Evolutionary conservation across 2,113 vertebrate species (phyloP), one percentile per base, ranked within the genome.

Genomic region (Thymallus thymallus): DNA sequence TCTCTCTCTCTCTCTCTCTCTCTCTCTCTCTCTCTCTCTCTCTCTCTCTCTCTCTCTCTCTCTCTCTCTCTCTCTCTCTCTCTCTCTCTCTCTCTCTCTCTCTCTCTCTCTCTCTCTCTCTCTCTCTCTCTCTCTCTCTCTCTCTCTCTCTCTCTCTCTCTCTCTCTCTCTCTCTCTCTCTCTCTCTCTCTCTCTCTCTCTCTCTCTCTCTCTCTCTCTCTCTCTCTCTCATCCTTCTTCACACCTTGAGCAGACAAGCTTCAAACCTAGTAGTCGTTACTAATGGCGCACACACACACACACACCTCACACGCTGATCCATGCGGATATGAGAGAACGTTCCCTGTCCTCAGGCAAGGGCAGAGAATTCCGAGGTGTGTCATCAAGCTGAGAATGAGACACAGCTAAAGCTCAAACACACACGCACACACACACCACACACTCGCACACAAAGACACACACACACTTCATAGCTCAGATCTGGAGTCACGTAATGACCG

Each of bases 311-410:
- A 51, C 48, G 18, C 16, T 5, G 12, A 16, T 51, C 48, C 74
- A 69, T 68, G 72, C 73, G 76, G 87, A 86, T 80, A 84, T 73
- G 24, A 80, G 80, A 70, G 60, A 61, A 3, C 18, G 22, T 22
- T 35, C 55, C 60, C 69, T 68, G 76, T 77, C 76, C 77, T 30
- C 20, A 35, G 67, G 81, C 58, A 71, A 5, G 58, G 24, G 41
- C 75, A 74, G 68, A 72, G 71, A 83, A 82, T 80, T 81, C 72
- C n/a, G n/a, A 73, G 64, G 64, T 77, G 80, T 78, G 71, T 81
- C 87, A 82, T 83, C 81, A 84, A 86, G 80, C 67, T 51, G 3
- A 41, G 75, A 76, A 77, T 76, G 66, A 78, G 46, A 73, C 74
- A 73, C 73, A 51, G 83, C 61, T 74, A 58, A 62, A 60, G 56